These are phyloP conservation scores for Sebastes taczanowskii DNA, from an alignment of 2,797 vertebrate species.

Conservation along the genomic window DNA sequence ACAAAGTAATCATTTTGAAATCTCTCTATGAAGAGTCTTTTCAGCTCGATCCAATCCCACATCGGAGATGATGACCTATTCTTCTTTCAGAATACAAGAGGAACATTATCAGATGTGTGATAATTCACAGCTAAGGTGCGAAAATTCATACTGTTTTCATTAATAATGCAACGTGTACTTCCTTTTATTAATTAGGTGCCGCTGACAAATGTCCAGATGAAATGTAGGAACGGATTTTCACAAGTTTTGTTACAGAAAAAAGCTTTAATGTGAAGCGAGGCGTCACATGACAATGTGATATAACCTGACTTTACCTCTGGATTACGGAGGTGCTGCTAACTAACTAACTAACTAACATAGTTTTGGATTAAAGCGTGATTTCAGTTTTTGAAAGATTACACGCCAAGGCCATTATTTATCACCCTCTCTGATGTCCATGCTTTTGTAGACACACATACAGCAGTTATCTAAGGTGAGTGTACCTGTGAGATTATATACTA, in stretches of 20 bases:
- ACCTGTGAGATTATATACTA: neutral
- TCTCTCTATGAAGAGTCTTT: conserved; percentile 4
- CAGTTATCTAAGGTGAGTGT: neutral
- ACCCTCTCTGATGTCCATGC: neutral
- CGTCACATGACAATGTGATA: neutral
- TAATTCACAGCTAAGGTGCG: conserved; percentile 57
- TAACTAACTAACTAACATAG: neutral
- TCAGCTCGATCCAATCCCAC: conserved; percentile 3
- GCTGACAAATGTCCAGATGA: conserved; percentile 39
- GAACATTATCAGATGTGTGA: conserved; percentile 53
- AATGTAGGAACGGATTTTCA: conserved; percentile 22
- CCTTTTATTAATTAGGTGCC: conserved; percentile 44
- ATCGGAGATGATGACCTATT: conserved; percentile 34
- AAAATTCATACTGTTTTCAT: conserved; percentile 53
- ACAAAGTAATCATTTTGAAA: neutral
- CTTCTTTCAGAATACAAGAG: conserved; percentile 18
- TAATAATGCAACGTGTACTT: conserved; percentile 38
- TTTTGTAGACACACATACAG: neutral
- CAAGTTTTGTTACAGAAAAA: neutral
- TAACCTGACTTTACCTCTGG: neutral
- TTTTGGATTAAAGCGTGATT: neutral
- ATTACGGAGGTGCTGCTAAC: neutral
- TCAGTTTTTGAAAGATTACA: neutral
- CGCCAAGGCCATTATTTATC: neutral
- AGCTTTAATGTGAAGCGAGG: neutral